Conservation (phyloP, 2,113 vertebrate genomes). For the Burhinus bistriatus region DNA sequence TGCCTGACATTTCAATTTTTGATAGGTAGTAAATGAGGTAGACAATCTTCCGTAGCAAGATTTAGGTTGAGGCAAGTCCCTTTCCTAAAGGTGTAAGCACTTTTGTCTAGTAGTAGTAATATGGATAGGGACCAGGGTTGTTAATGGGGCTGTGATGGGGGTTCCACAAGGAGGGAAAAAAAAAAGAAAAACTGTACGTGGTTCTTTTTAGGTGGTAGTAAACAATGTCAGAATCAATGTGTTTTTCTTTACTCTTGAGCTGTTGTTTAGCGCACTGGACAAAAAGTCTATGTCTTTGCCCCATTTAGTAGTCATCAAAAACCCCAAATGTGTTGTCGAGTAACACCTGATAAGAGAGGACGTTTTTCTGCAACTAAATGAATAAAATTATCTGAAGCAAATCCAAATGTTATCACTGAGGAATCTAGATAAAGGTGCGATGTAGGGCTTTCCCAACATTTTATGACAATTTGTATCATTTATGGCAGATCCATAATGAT, state of each 20-base stretch:
- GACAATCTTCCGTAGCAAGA: slow-evolving; percentile 39
- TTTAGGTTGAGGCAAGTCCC: slow-evolving; percentile 18
- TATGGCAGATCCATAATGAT: slow-evolving; percentile 33
- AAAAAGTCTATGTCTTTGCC: slow-evolving; percentile 46
- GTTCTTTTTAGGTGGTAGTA: slow-evolving; percentile 38
- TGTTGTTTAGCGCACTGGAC: slow-evolving; percentile 24
- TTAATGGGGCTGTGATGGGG: slow-evolving; percentile 49
- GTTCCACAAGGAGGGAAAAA: background rate
- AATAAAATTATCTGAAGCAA: slow-evolving; percentile 44
- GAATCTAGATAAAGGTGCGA: slow-evolving; percentile 37
- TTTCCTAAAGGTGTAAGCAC: slow-evolving; percentile 47
- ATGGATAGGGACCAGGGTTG: background rate
- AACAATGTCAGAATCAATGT: slow-evolving; percentile 20
- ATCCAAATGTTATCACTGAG: slow-evolving; percentile 18
- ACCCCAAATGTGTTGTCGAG: background rate
- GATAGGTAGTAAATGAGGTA: slow-evolving; percentile 50
- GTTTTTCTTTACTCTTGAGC: slow-evolving; percentile 24
- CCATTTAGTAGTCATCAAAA: slow-evolving; percentile 27
- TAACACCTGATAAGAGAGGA: background rate
- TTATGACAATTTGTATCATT: slow-evolving; percentile 63
- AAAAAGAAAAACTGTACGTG: background rate
- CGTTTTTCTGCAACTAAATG: slow-evolving; percentile 17
- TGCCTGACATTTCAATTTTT: slow-evolving; percentile 45
- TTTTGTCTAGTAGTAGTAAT: slow-evolving; percentile 25
- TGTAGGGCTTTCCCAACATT: slow-evolving; percentile 49